Conservation (phyloP, 2,888 invertebrate species). For the Orthosia incerta region DNA sequence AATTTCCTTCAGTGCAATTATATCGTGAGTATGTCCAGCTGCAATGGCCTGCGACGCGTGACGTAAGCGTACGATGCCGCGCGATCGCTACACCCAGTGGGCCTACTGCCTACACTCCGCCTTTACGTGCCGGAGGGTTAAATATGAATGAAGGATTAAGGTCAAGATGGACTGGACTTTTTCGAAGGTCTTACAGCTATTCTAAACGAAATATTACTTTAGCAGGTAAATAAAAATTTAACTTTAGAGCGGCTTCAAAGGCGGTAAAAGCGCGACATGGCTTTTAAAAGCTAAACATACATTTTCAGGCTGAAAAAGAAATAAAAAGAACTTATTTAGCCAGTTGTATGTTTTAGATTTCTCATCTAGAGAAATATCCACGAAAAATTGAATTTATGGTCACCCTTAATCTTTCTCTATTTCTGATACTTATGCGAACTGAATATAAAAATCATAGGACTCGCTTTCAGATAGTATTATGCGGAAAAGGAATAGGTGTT, state of each 20-base stretch:
- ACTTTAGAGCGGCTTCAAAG: no score
- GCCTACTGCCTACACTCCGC: conserved; percentile 25
- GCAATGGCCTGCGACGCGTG: conserved; percentile 3
- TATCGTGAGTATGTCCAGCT: conserved; percentile 43
- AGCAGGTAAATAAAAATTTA: neutral
- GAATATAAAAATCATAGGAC: neutral
- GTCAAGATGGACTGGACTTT: conserved; percentile 21
- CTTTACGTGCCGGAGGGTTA: conserved; percentile 17
- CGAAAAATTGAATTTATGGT: neutral
- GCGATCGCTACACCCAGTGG: conserved; percentile 19
- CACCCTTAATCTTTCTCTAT: neutral
- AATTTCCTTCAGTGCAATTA: conserved; percentile 45
- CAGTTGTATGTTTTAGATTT: no score
- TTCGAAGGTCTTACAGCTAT: neutral
- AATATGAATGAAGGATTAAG: conserved; percentile 51
- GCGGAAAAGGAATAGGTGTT: neutral
- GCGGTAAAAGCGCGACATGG: neutral
- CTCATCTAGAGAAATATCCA: no score
- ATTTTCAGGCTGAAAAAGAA: no score
- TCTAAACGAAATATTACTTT: neutral
- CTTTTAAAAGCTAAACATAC: neutral
- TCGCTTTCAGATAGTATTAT: neutral
- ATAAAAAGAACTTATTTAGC: no score
- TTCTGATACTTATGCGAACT: neutral
- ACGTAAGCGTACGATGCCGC: conserved; percentile 33